These are phyloP conservation scores for Psammodynastes pulverulentus DNA, from an alignment of 2,113 vertebrate genomes.

Conservation along the genomic window DNA sequence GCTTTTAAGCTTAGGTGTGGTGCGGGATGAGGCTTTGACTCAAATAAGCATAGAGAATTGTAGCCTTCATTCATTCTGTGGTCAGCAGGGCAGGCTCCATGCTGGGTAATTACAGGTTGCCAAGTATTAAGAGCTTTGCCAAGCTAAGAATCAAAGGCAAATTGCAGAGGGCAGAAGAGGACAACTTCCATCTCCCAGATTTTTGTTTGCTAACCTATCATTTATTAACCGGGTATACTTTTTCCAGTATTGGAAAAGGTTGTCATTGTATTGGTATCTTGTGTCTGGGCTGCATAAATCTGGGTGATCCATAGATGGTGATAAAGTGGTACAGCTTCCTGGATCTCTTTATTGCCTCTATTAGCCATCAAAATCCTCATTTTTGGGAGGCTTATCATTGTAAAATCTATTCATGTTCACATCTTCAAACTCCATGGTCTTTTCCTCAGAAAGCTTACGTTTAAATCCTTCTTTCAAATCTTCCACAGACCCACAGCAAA, in stretches of 20 bases:
- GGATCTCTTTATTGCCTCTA: neutral
- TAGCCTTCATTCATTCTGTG: conserved; percentile 49
- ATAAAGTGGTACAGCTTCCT: neutral
- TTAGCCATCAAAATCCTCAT: neutral
- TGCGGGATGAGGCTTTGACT: conserved; percentile 53
- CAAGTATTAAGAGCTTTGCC: conserved; percentile 19
- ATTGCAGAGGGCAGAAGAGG: neutral
- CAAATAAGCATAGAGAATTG: conserved; percentile 51
- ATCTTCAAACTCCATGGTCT: neutral
- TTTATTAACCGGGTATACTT: neutral
- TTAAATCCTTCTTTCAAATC: neutral
- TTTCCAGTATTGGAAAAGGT: neutral
- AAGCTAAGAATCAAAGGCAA: conserved; percentile 57
- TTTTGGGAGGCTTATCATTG: neutral
- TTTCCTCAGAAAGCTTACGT: neutral
- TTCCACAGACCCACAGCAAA: neutral
- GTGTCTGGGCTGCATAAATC: neutral
- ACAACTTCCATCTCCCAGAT: neutral
- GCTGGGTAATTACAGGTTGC: conserved; percentile 52
- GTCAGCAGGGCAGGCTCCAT: conserved; percentile 56
- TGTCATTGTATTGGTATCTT: neutral
- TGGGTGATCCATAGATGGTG: neutral
- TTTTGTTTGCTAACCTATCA: neutral
- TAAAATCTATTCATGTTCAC: neutral
- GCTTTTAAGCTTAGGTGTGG: conserved; percentile 56